Evolutionary conservation across 2,113 vertebrate genomes (phyloP), one percentile per base, ranked within the genome.

Genomic region (Centropristis striata): DNA sequence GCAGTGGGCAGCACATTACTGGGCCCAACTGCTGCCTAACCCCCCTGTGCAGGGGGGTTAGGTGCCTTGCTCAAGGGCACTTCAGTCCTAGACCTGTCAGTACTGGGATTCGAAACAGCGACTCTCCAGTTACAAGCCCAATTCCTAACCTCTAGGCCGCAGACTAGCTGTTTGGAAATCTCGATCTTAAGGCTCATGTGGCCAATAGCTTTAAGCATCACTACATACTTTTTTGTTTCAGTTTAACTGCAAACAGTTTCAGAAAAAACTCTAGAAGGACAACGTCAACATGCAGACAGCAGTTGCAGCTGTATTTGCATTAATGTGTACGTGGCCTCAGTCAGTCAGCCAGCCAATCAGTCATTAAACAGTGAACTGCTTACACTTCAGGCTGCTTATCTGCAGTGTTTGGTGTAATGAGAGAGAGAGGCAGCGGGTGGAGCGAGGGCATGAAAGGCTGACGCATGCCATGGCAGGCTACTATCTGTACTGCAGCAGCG

Each of bases 401-500:
- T 60, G 44, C 61, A 27, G 20, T 53, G 27, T 47, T 25, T 61
- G 59, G n/a, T 42, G 67, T 58, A 73, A 71, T 23, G 47, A 71
- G 75, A 64, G 54, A 50, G 75, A 2, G 18, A 47, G 58, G 1
- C 49, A 20, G 49, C 0, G 16, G 18, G 46, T n/a, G 15, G 54
- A 25, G 66, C 1, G 28, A 71, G 60, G 15, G 21, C 27, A 46
- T 44, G 21, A 80, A 66, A 73, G 68, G 65, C 74, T 74, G 87
- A 76, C 59, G 44, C 59, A 65, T 51, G 75, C 69, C 69, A 21
- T 41, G 51, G 78, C 75, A 60, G 71, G 60, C 70, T 23, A 0
- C 75, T 81, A 46, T 87, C 85, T 72, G 25, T 71, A 15, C 71
- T 75, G 50, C 78, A 67, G 78, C 77, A 75, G 72, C n/a, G 80